These are phyloP conservation scores for Entelurus aequoreus DNA, from an alignment of 2,113 vertebrate genomes.

Conservation along the genomic window DNA sequence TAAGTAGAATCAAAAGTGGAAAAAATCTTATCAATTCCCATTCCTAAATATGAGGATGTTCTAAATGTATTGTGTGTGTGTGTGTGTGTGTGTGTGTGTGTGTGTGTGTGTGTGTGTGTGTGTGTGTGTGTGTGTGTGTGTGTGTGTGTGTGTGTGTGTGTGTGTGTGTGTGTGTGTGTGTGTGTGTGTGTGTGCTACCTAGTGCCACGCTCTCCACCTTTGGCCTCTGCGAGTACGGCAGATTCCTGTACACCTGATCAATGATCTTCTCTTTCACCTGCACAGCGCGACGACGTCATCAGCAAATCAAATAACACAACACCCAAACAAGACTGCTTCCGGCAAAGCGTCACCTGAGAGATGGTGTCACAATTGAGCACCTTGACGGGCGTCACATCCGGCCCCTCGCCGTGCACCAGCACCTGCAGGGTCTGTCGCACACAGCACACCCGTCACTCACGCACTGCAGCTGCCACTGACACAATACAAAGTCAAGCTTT, in stretches of 20 bases:
- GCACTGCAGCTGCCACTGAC: not conserved
- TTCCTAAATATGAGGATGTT: too few species aligned
- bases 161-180: not conserved
- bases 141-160: too few species aligned
- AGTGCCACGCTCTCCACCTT: conserved; percentile 86
- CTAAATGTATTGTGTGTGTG: too few species aligned
- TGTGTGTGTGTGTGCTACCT: conserved; percentile 58
- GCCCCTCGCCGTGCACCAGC: conserved; percentile 85
- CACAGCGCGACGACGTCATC: not conserved
- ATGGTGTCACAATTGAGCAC: conserved; percentile 96
- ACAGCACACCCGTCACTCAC: conserved; percentile 22
- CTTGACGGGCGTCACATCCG: conserved; percentile 84
- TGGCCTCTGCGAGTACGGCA: conserved; percentile 88
- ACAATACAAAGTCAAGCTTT: not conserved
- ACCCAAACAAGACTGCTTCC: not conserved
- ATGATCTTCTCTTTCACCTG: conserved; percentile 96
- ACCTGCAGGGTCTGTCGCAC: conserved; percentile 85
- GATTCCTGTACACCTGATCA: conserved; percentile 90
- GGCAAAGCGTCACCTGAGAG: conserved; percentile 70
- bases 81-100: too few species aligned
- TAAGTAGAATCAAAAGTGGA: too few species aligned
- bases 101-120: too few species aligned
- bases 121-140: too few species aligned
- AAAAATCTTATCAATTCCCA: too few species aligned
- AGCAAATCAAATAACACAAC: not conserved